Evolutionary conservation across 1,140 invertebrate species (phyloP), one percentile per base, ranked within the genome.

Genomic region (Leptinotarsa texana): DNA sequence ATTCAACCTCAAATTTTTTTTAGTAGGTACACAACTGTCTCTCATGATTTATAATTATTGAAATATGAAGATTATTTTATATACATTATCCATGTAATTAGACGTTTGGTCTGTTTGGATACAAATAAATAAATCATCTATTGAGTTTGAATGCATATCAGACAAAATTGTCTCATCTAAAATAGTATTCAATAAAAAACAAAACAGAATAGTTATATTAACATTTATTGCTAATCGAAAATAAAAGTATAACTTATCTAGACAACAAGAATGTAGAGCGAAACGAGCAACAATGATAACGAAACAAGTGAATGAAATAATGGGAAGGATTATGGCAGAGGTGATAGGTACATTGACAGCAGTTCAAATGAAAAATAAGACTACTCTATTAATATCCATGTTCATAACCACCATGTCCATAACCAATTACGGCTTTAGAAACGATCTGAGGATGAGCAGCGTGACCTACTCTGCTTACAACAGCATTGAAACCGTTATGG

Each of bases 401-500:
- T 71, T 48, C 49, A 13, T 42, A 68, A 68, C 33, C 22, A 22
- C 66, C 22, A 0, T 33, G 33, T 15, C 48, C 68, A 13, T 62
- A 63, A 24, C 70, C 70, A 63, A 71, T 63, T 8, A 68, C 69
- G 18, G 49, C 47, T 42, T 71, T 75, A 47, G n/a, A 17, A 51
- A 71, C 57, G 27, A 72, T 27, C 57, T 73, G 68, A 48, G 74
- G 74, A 57, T 78, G 77, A 27, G 69, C 21, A 24, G 77, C 77
- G 24, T 78, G 77, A 6, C 77, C 77, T 27, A 75, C 51, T 33
- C 66, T 63, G 15, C 24, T 71, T 1, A 77, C 76, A 6, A 75
- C 74, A 42, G 76, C 76, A 24, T 75, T 74, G 74, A 77, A 77
- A 72, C 87, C 87, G 80, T 87, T 87, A 72, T 87, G 85, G 73